Conservation (phyloP, 2,113 vertebrate genomes). For the Neodon shergylaensis region DNA sequence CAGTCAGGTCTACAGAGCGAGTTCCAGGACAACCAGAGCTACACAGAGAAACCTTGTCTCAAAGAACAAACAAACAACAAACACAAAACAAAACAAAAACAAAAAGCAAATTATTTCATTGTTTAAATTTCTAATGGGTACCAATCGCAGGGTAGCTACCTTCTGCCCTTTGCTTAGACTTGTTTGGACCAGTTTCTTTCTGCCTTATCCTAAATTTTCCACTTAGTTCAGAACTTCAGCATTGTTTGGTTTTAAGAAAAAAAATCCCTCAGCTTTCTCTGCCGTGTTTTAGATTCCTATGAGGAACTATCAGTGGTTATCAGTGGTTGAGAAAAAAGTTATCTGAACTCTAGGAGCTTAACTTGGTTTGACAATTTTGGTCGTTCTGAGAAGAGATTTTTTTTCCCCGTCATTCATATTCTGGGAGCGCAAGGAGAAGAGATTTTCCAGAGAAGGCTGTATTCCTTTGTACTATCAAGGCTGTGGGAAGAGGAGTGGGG, state of each 20-base stretch:
- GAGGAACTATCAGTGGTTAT: conserved; percentile 10
- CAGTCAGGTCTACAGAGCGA: background rate
- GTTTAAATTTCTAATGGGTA: conserved; percentile 29
- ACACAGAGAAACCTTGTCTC: background rate
- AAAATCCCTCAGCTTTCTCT: conserved; percentile 19
- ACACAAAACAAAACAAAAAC: background rate
- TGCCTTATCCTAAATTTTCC: conserved; percentile 17
- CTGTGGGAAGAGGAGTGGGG: background rate
- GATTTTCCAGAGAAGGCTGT: conserved; percentile 2
- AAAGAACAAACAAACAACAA: background rate
- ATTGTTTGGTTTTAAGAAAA: background rate
- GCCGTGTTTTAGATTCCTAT: background rate
- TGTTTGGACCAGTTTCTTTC: conserved; percentile 14
- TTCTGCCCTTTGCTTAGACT: background rate
- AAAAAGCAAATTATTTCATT: conserved; percentile 33
- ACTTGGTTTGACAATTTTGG: background rate
- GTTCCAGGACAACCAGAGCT: background rate
- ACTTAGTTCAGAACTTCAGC: background rate
- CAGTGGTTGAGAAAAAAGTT: background rate
- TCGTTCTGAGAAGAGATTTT: background rate
- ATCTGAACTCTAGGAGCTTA: conserved; percentile 31
- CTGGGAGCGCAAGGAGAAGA: background rate
- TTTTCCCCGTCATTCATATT: background rate
- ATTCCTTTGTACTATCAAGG: background rate
- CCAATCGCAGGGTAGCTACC: background rate